Percentiles rank a stretch among this genome's conserved stretches.
Evolutionary conservation across 2,797 vertebrate species (phyloP).

Genomic region (Chromobotia macracanthus): DNA sequence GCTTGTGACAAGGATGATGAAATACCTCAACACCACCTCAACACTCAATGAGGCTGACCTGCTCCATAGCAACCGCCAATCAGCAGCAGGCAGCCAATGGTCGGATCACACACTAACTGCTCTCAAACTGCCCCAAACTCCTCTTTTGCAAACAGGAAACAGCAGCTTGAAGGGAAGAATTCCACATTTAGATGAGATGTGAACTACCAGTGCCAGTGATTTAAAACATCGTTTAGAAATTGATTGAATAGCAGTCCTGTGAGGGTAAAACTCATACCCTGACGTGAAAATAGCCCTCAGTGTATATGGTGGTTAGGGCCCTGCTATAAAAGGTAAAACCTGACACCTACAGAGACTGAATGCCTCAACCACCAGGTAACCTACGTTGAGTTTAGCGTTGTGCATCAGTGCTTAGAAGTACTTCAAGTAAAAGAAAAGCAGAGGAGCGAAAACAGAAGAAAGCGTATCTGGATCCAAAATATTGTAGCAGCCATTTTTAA

Average conservation of each 20-base stretch:
- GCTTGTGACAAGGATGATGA: constrained; percentile 71
- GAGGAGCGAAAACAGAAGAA: background rate
- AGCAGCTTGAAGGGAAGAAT: constrained; percentile 99
- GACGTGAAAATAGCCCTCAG: background rate
- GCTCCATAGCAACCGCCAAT: constrained; percentile 86
- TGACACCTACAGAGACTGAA: background rate
- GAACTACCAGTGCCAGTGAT: constrained; percentile 59
- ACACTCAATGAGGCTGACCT: constrained; percentile 85
- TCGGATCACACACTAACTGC: constrained; percentile 99
- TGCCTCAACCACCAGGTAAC: background rate
- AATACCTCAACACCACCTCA: constrained; percentile 84
- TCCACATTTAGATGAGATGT: constrained; percentile 86
- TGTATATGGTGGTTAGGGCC: background rate
- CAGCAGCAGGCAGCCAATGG: constrained; percentile 98
- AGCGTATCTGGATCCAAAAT: background rate
- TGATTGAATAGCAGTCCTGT: background rate
- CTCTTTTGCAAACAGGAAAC: constrained; percentile 99
- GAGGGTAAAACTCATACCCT: background rate
- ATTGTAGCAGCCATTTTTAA: background rate
- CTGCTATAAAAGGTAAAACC: background rate
- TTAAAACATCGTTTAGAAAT: background rate
- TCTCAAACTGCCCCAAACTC: constrained; percentile 99
- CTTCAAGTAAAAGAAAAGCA: background rate
- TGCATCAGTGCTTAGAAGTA: background rate
- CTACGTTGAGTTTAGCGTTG: background rate